A percentile compares a stretch with the other conserved stretches of the same genome.
phyloP scores from a whole-genome alignment of 2,888 invertebrate species.

The Drosophila prolongata region DNA sequence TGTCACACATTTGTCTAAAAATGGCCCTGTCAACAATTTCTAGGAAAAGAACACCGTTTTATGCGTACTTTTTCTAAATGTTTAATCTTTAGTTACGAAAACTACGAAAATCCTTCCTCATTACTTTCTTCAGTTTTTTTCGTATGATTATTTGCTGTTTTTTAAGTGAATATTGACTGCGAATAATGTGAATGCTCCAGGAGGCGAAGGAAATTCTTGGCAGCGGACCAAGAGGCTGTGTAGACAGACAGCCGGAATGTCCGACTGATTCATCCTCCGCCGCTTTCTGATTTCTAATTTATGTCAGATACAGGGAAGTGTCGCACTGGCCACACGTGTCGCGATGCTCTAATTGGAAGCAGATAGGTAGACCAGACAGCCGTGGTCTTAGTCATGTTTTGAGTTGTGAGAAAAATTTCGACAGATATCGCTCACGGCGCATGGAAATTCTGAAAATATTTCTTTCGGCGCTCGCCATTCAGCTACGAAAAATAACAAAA shows the following conservation, averaged over 20 bases:
- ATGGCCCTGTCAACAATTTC: too few relatives aligned
- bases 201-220: constrained; percentile 31
- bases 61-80: too few relatives aligned
- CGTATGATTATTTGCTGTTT: not conserved
- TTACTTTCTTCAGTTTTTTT: not conserved
- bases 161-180: not conserved
- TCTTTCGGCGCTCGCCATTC: constrained; percentile 61
- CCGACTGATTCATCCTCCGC: constrained; percentile 44
- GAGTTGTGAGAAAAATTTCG: constrained; percentile 40
- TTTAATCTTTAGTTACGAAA: too few relatives aligned
- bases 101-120: not conserved
- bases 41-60: too few relatives aligned
- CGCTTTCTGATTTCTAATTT: constrained; percentile 45
- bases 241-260: constrained; percentile 3
- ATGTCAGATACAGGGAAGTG: constrained; percentile 29
- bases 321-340: constrained; percentile 55
- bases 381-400: constrained; percentile 58
- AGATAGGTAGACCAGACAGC: constrained; percentile 39
- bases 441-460: constrained; percentile 69
- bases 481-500: constrained; percentile 30
- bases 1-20: too few relatives aligned
- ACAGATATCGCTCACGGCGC: constrained; percentile 57
- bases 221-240: constrained; percentile 37
- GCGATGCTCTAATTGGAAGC: constrained; percentile 58
- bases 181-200: constrained; percentile 4